These are phyloP conservation scores for Sylvilagus bachmani DNA, from an alignment of 2,113 vertebrate species.

Conservation along the genomic window DNA sequence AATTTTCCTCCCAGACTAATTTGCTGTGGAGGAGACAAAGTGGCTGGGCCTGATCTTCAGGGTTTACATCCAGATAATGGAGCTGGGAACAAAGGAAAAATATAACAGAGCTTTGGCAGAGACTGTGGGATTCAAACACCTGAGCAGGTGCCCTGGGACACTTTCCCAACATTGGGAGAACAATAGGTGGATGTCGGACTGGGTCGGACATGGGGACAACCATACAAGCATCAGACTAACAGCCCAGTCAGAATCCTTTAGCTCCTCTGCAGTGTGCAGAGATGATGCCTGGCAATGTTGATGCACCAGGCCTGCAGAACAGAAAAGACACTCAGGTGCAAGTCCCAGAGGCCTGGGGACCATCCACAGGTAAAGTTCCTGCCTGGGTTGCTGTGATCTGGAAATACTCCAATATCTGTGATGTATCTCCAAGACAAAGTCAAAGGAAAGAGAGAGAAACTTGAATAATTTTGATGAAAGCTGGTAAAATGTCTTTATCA, in stretches of 20 bases:
- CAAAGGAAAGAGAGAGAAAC: not conserved
- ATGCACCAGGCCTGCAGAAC: not conserved
- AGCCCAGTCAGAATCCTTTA: not conserved
- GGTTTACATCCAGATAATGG: not conserved
- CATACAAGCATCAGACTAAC: too few species aligned
- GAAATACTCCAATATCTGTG: not conserved
- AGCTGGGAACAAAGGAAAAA: rapidly evolving
- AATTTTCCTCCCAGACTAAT: not conserved
- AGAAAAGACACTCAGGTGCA: not conserved
- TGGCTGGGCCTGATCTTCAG: not conserved
- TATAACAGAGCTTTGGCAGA: not conserved
- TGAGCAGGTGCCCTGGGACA: rapidly evolving
- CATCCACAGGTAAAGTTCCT: not conserved
- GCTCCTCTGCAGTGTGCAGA: not conserved
- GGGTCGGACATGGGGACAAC: too few species aligned
- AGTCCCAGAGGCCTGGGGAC: not conserved
- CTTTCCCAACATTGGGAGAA: not conserved
- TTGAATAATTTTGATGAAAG: not conserved
- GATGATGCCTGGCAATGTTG: not conserved
- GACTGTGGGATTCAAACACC: not conserved
- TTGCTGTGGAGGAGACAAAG: not conserved
- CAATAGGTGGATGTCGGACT: too few species aligned
- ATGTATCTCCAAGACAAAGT: not conserved
- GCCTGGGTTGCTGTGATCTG: not conserved
- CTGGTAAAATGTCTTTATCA: not conserved